These are phyloP conservation scores for Acestrorhynchus altus DNA, from an alignment of 2,797 vertebrate genomes.

Conservation along the genomic window DNA sequence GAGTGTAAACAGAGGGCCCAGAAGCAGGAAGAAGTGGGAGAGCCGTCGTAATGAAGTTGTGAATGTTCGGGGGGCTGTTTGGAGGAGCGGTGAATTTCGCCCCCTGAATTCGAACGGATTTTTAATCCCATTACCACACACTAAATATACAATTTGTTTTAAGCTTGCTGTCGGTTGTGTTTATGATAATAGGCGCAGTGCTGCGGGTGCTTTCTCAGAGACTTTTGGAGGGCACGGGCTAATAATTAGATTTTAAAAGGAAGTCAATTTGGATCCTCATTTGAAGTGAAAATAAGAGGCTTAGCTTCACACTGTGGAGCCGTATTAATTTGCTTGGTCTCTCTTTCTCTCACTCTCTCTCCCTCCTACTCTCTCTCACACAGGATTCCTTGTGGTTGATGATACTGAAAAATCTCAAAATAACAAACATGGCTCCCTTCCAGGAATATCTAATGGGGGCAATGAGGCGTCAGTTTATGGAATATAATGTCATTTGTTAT, in stretches of 20 bases:
- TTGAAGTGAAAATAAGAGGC: slow-evolving; percentile 81
- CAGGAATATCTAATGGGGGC: slow-evolving; percentile 20
- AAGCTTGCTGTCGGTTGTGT: slow-evolving; percentile 80
- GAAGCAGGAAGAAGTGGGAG: slow-evolving; percentile 69
- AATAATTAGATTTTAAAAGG: slow-evolving; percentile 83
- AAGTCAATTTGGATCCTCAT: slow-evolving; percentile 81
- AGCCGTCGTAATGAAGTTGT: slow-evolving; percentile 79
- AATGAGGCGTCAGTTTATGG: slow-evolving; percentile 9
- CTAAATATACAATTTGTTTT: slow-evolving; percentile 87
- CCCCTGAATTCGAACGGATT: slow-evolving; percentile 76
- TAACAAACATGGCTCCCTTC: slow-evolving; percentile 49
- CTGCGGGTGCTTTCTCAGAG: slow-evolving; percentile 76
- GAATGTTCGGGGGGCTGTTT: slow-evolving; percentile 70
- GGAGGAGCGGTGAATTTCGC: slow-evolving; percentile 62
- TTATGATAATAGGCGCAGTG: slow-evolving; percentile 79
- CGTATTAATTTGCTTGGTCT: slow-evolving; percentile 76
- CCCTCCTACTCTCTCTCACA: slow-evolving; percentile 65
- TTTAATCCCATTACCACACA: slow-evolving; percentile 83
- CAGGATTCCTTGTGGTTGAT: slow-evolving; percentile 55
- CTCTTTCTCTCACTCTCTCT: slow-evolving; percentile 65
- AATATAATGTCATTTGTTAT: slow-evolving; percentile 32
- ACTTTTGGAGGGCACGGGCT: slow-evolving; percentile 80
- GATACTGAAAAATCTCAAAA: slow-evolving; percentile 51
- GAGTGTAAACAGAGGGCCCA: slow-evolving; percentile 76
- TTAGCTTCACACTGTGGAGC: slow-evolving; percentile 75